Percentiles rank a stretch among this genome's conserved stretches.
phyloP scores from a whole-genome alignment of 1,140 invertebrate genomes.

The Hirudo medicinalis region DNA sequence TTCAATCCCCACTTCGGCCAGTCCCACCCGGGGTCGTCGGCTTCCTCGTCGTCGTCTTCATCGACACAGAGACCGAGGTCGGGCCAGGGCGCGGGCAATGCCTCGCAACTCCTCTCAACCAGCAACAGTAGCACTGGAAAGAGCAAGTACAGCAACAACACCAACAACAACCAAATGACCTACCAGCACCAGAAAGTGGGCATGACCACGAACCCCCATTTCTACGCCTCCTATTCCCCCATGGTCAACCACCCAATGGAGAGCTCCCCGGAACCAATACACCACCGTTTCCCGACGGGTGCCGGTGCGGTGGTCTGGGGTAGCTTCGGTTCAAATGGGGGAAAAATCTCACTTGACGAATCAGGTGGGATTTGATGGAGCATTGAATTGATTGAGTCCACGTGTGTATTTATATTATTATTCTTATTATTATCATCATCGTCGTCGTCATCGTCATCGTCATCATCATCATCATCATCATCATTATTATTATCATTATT shows the following conservation, averaged over 20 bases:
- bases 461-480: no score
- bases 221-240: not conserved
- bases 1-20: not conserved
- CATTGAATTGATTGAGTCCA: conserved; percentile 34
- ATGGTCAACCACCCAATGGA: not conserved
- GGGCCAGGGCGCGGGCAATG: not conserved
- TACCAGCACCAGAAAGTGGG: not conserved
- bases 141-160: conserved; percentile 9
- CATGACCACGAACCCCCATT: not conserved
- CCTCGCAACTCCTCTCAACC: not conserved
- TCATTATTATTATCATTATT: no score
- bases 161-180: not conserved
- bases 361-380: conserved; percentile 60
- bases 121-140: not conserved
- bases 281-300: not conserved
- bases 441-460: no score
- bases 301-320: conserved; percentile 13
- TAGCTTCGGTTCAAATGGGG: not conserved
- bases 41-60: conserved; percentile 8
- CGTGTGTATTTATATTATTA: conserved; percentile 8
- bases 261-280: not conserved
- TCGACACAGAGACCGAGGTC: not conserved
- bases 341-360: conserved; percentile 14
- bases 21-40: not conserved
- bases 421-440: no score